Base-by-base conservation (phyloP, 2,113 vertebrate genomes). In the Equus quagga region DNA sequence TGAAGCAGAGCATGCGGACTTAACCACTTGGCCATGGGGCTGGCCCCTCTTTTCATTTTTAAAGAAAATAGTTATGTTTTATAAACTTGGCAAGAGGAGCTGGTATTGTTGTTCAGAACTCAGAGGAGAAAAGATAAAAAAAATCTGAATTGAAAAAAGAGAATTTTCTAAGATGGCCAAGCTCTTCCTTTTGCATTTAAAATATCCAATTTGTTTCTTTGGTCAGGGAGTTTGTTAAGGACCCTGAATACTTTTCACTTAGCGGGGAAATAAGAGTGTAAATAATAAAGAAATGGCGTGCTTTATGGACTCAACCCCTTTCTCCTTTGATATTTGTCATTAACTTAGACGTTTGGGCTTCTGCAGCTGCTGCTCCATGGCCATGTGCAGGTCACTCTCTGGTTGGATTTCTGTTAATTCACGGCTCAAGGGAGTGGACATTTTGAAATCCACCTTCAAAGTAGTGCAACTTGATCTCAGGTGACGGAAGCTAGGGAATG, bases 341-440 rank as follows among this genome's bases (percentile, higher is more conserved):
- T 31, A 89, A 78, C 33, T 9, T 70, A 12, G 6, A 54, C 65
- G 28, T 56, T 51, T 91, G 62, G 51, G 6, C 76, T 86, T 97
- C 49, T 72, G 79, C 95, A 69, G 67, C 54, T 78, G 41, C 49
- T 81, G 14, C 3, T 81, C 2, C 4, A 8, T 5, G 44, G 65
- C 62, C 70, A 97, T 85, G 44, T 82, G 31, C 56, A 87, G 70
- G 41, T 91, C 60, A 7, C 9, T 15, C 72, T 96, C 73, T 46
- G 44, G 69, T 67, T 94, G 5, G 62, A 64, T 94, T 97, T 92
- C 95, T 95, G 26, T 93, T 97, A 78, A 91, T 93, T 92, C 26
- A 3, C 78, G 70, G 49, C 79, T 78, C 89, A 72, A 65, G 56
- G 51, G 60, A 51, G 41, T 49, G 58, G 62, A 10, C 46, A 44